Conservation (phyloP, 2,888 invertebrate species). For the Aelia acuminata region DNA sequence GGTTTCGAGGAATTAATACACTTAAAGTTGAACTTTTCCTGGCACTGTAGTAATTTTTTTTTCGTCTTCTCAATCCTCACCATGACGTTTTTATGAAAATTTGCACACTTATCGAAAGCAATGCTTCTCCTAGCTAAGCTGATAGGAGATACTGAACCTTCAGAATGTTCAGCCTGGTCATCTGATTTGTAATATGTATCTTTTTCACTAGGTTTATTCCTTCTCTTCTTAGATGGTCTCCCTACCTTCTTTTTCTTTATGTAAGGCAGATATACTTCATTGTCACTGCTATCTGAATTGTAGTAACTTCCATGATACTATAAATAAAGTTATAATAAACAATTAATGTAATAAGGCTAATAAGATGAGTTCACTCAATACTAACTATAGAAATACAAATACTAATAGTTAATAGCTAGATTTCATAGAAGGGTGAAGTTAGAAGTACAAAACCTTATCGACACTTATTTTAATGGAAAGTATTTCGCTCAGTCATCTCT, state of each 20-base stretch:
- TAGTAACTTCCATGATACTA: slow-evolving; percentile 1
- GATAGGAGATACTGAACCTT: not conserved
- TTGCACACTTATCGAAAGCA: not conserved
- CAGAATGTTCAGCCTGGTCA: not conserved
- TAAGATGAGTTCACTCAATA: too few species aligned
- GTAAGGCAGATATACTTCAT: not conserved
- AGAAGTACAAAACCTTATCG: too few species aligned
- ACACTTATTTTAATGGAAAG: too few species aligned
- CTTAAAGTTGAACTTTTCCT: slow-evolving; percentile 4
- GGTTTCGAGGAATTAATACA: slow-evolving; percentile 11
- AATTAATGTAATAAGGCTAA: too few species aligned
- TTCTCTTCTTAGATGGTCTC: not conserved
- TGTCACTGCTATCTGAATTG: not conserved
- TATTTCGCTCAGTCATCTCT: too few species aligned
- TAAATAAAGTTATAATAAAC: not conserved
- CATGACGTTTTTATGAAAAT: not conserved
- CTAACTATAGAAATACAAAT: too few species aligned
- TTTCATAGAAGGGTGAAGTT: too few species aligned
- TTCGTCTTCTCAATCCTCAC: not conserved
- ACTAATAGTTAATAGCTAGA: too few species aligned
- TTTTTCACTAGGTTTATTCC: not conserved
- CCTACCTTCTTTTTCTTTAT: slow-evolving; percentile 33
- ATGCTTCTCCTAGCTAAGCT: not conserved
- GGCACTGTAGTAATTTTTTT: slow-evolving; percentile 25
- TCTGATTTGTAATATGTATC: not conserved